Base-by-base conservation (phyloP, 2,888 invertebrate species). In the Macrophya alboannulata region DNA sequence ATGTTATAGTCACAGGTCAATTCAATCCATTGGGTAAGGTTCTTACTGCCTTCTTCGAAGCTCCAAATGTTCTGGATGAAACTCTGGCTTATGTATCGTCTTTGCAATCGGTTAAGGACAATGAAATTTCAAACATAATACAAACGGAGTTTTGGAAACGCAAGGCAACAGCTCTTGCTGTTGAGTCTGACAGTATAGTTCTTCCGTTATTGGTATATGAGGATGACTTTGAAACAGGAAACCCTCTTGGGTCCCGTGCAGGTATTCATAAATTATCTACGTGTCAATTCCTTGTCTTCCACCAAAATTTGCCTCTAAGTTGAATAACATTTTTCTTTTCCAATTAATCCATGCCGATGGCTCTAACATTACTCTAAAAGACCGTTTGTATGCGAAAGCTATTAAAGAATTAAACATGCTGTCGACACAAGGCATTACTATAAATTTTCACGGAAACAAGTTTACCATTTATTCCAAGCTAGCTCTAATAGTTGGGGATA, bases 291-390 rank as follows among this genome's bases (percentile, higher is more conserved):
- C 71, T 37, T 71, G 71, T 37, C 71, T 71, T 71, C 71, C 71
- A 71, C 37, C 37, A 71, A 65, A 65, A 25, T 65, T 65, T 65
- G 25, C 25, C 25, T 71, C 71, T 17, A 71, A 71, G 55, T 59
- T 88, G 25, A 86, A 87, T 81, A 87, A 88, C 51, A 87, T 87
- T 74, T 86, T 87, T 68, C 84, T 87, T 48, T 21, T 82, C 25
- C 87, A 87, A 85, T 81, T 88, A 10, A 84, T 87, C 62, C 85
- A 83, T 15, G 77, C 85, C n/a, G 21, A 79, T 43, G 82, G 86
- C 84, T 74, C 15, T 21, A 84, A 59, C 15, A 72, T 15, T 87
- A 86, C 71, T 85, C 86, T 31, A 88, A 71, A 86, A 74, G 10
- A 59, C 17, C 74, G 62, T 8, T 62, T 87, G 43, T 88, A 87